These are phyloP conservation scores for Tanypteryx hageni DNA, from an alignment of 2,888 invertebrate genomes.

Conservation along the genomic window DNA sequence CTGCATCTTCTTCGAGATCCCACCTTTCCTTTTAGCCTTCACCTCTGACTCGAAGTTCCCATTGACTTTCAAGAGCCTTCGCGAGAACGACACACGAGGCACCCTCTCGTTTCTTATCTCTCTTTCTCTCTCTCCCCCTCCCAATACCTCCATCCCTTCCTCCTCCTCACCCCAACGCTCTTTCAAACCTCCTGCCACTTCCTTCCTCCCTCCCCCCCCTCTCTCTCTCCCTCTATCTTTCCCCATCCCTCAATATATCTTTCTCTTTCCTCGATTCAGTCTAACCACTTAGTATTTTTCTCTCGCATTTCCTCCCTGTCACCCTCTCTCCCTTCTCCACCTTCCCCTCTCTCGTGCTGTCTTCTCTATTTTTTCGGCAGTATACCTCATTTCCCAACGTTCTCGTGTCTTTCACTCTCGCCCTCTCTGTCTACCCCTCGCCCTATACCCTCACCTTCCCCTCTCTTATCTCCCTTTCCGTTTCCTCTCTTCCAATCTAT, in stretches of 20 bases:
- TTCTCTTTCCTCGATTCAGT: no score
- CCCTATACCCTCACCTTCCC: neutral
- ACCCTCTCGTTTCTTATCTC: neutral
- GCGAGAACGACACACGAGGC: neutral
- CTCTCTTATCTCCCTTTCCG: neutral
- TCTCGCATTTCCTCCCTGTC: no score
- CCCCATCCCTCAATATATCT: neutral
- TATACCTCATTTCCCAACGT: neutral
- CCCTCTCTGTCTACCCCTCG: neutral
- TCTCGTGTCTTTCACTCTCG: neutral
- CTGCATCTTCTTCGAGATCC: neutral
- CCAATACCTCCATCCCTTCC: neutral
- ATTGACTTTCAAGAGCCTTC: neutral
- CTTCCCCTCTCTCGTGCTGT: no score
- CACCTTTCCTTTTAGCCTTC: neutral
- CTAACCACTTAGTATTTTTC: no score
- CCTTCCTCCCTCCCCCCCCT: neutral
- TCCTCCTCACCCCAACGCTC: neutral
- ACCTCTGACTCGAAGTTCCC: neutral
- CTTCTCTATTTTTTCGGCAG: no score
- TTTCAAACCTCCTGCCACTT: slow-evolving; percentile 8
- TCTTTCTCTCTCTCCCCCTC: neutral
- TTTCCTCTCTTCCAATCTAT: neutral
- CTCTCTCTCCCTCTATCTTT: no score
- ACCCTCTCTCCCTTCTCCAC: no score